These are phyloP conservation scores for Megaustenia siamemsis DNA, from an alignment of 2,888 invertebrate genomes.

Conservation along the genomic window DNA sequence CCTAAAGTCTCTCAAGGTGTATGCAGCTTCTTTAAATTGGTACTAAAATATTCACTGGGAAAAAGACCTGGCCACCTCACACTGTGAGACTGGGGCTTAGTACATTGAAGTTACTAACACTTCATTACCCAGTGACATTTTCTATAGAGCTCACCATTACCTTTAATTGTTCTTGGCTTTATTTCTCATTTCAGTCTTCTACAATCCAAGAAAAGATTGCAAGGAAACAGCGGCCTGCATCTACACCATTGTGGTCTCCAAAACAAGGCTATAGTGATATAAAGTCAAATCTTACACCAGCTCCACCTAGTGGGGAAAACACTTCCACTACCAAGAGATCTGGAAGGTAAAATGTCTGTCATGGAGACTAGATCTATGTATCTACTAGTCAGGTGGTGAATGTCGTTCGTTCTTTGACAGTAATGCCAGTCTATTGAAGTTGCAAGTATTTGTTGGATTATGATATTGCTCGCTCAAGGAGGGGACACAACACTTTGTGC, in stretches of 20 bases:
- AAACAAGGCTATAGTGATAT: background rate
- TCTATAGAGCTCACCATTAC: background rate
- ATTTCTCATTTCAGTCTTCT: background rate
- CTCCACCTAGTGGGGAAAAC: conserved; percentile 14
- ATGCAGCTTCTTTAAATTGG: background rate
- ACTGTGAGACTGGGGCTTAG: background rate
- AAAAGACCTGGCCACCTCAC: background rate
- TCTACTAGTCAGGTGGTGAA: background rate
- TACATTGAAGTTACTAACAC: background rate
- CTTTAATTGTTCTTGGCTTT: too few relatives aligned
- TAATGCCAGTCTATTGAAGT: background rate
- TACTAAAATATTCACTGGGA: background rate
- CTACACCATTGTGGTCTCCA: conserved; percentile 28
- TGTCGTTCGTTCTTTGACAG: background rate
- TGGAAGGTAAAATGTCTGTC: background rate
- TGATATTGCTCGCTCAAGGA: too few relatives aligned
- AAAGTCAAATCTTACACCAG: background rate
- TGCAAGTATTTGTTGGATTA: background rate
- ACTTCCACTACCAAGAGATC: background rate
- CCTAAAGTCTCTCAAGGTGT: background rate
- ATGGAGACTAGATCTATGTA: background rate
- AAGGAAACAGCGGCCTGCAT: conserved; percentile 4
- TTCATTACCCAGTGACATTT: background rate
- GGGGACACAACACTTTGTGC: too few relatives aligned
- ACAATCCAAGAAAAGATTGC: background rate